Base-by-base conservation (phyloP, 1,140 invertebrate species). In the Mya arenaria region DNA sequence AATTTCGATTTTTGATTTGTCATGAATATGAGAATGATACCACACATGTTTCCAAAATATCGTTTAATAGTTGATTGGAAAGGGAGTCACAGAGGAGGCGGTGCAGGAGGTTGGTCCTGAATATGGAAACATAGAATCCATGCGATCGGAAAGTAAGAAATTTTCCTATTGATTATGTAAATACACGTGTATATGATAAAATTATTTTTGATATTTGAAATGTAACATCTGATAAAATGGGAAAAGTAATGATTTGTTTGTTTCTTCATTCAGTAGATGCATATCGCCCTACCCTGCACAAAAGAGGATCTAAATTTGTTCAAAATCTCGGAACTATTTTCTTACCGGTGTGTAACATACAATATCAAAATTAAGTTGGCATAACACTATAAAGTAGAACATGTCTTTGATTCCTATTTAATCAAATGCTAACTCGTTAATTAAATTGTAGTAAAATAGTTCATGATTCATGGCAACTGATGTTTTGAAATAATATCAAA, bases 251-350 rank as follows among this genome's bases (percentile, higher is more conserved):
- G 6, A 23, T 58, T 8, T n/a, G n/a, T n/a, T 62, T 28, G 30
- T 62, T 28, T 5, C 36, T 28, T 62, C 36, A n/a, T 62, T 15
- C 13, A 65, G 62, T 34, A 10, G 62, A 36, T 65, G 62, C 62
- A 65, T 65, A 65, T 37, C 36, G n/a, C 36, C 62, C 62, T 37
- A 65, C 36, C 8, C 32, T 65, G 5, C n/a, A 36, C 34, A 37
- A 65, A 2, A 37, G 62, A 65, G 62, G 62, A 19, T 65, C 62
- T 8, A 65, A 65, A 39, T 65, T 37, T 65, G 62, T 65, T 1
- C 32, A 65, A 5, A 17, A 65, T 19, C 25, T 65, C 5, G 32
- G 62, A 23, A 37, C 62, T n/a, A 34, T 65, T 4, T 65, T n/a
- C n/a, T 37, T 65, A 10, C 62, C 62, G 4, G 62, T 65, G 25